Base-by-base conservation (phyloP, 2,113 vertebrate species). In the Paedocypris sp. region DNA sequence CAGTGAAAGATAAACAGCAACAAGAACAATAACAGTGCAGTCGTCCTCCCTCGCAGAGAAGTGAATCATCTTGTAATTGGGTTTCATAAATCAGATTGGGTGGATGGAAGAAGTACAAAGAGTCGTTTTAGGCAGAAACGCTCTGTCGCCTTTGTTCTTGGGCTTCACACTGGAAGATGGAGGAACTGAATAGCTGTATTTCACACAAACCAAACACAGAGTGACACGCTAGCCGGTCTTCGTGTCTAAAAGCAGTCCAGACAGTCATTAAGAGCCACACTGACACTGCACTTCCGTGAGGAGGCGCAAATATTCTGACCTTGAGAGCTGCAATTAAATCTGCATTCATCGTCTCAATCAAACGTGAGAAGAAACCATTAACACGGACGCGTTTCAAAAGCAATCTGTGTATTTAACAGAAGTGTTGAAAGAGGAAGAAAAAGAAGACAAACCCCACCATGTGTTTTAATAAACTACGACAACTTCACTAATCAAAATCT, bases 31-130 rank as follows among this genome's bases (percentile, higher is more conserved):
- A 50, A 65, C 51, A 47, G 49, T 58, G 8, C 8, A 48, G 23
- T 28, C 32, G 8, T 57, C 53, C 26, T 59, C 56, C 41, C 39
- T 5, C 16, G 29, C 48, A 33, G 48, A 33, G 48, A 51, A 35
- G 7, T 56, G 41, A 56, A 64, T 47, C 62, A 38, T 63, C 60
- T 35, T 22, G 13, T 31, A 45, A 31, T 22, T 31, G 23, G 26
- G 29, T 22, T 46, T 22, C 22, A 54, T 35, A 60, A 60, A 60
- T 60, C 31, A 47, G 20, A 47, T 46, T 7, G 20, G 4, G 42
- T 32, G 46, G 57, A 60, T 18, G 57, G 57, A 59, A 25, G 28
- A 31, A 51, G 48, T 20, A 31, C 56, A 45, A 22, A 22, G 39
- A 49, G 4, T 63, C 61, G 6, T 46, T 19, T 46, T n/a, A n/a